Percentiles rank a stretch among this genome's conserved stretches.
Evolutionary conservation across 2,797 vertebrate species (phyloP).

Genomic region (Pristis pectinata): DNA sequence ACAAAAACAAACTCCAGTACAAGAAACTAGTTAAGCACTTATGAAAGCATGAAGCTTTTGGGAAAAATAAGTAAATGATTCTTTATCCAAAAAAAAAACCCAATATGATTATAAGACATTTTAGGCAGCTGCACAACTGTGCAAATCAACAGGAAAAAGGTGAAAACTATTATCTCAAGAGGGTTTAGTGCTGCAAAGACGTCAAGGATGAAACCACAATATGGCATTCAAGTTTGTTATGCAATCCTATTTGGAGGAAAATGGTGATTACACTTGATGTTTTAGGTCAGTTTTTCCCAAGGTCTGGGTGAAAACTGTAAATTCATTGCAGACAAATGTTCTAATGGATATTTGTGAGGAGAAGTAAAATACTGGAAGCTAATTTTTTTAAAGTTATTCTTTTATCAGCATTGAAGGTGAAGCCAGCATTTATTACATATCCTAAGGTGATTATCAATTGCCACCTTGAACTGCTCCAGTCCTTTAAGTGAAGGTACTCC

Average conservation of each 20-base stretch:
- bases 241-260: not conserved
- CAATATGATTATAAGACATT: conserved; percentile 38
- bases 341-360: not conserved
- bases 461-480: too few relatives aligned
- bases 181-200: not conserved
- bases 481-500: too few relatives aligned
- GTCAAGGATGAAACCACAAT: not conserved
- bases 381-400: too few relatives aligned
- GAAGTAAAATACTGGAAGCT: not conserved
- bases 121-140: not conserved
- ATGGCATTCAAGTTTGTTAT: not conserved
- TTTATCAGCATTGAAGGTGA: too few relatives aligned
- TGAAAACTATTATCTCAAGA: not conserved
- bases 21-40: conserved; percentile 76
- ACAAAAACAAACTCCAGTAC: conserved; percentile 68
- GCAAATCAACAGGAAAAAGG: not conserved
- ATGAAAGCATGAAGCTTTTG: conserved; percentile 73
- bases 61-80: conserved; percentile 55
- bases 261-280: not conserved
- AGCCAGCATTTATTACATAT: too few relatives aligned
- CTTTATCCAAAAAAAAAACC: conserved; percentile 40
- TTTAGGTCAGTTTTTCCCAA: not conserved
- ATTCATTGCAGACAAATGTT: not conserved
- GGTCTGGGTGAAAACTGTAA: not conserved
- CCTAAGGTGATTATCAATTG: too few relatives aligned